These are phyloP conservation scores for Lepilemur ruficaudatus DNA, from an alignment of 2,797 vertebrate genomes.

Conservation along the genomic window DNA sequence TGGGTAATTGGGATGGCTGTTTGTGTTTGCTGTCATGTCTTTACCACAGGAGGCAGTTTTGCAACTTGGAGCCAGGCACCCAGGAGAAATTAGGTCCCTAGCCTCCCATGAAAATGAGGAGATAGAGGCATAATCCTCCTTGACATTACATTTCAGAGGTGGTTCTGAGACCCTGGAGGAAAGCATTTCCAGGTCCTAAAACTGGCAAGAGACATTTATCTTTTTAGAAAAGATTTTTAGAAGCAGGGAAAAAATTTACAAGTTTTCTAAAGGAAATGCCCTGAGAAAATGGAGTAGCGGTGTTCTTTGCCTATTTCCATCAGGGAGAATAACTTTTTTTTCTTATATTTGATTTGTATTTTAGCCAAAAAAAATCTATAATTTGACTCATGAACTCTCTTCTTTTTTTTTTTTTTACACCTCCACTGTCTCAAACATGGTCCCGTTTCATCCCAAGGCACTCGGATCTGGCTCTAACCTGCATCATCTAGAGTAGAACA, in stretches of 20 bases:
- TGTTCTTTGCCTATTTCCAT: not conserved
- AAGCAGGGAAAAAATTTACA: not conserved
- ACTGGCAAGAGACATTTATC: not conserved
- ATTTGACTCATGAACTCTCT: no score
- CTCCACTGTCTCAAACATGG: not conserved
- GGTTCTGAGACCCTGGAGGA: not conserved
- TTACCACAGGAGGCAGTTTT: not conserved
- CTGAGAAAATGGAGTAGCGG: not conserved
- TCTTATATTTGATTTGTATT: not conserved
- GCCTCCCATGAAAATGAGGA: not conserved
- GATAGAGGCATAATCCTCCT: not conserved
- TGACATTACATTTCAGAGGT: not conserved
- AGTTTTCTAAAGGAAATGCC: not conserved
- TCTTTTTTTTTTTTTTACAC: not conserved
- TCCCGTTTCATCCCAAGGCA: not conserved
- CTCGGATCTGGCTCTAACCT: no score
- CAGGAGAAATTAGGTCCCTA: not conserved
- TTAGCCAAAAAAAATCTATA: not conserved
- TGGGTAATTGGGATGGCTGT: not conserved
- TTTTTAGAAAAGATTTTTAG: not conserved
- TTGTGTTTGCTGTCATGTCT: not conserved
- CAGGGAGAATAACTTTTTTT: not conserved
- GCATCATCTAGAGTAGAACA: not conserved
- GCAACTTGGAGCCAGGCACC: not conserved
- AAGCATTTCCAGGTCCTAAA: not conserved